phyloP scores from a whole-genome alignment of 2,113 vertebrate genomes.

The Octodon degus region DNA sequence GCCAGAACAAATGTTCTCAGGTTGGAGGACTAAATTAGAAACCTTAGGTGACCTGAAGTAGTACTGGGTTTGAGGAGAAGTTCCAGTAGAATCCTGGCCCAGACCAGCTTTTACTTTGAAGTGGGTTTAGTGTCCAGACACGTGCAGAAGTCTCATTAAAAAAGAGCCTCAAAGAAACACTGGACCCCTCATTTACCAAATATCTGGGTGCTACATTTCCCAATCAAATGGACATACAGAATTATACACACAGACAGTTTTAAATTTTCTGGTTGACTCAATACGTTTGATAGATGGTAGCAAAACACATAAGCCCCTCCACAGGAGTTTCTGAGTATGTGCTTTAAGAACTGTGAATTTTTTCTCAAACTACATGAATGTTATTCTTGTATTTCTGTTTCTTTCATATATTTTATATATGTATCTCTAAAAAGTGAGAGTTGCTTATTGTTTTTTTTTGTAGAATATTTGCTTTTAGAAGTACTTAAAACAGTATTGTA shows the following conservation, averaged over 20 bases:
- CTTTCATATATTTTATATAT: neutral
- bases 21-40: neutral
- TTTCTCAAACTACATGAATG: neutral
- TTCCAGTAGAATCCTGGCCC: neutral
- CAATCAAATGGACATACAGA: no score
- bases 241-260: no score
- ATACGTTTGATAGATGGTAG: no score
- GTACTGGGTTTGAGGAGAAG: neutral
- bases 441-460: neutral
- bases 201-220: no score
- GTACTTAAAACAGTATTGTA: neutral
- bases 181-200: no score
- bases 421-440: neutral
- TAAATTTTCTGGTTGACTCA: no score
- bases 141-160: neutral
- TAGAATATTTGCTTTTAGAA: constrained; percentile 16
- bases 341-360: neutral
- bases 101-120: neutral
- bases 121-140: neutral
- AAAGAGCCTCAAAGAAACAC: no score
- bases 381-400: neutral
- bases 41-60: neutral
- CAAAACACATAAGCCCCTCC: neutral
- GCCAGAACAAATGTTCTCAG: neutral
- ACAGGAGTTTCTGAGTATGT: neutral